These are phyloP conservation scores for Limanda limanda DNA, from an alignment of 2,113 vertebrate species.

Conservation along the genomic window DNA sequence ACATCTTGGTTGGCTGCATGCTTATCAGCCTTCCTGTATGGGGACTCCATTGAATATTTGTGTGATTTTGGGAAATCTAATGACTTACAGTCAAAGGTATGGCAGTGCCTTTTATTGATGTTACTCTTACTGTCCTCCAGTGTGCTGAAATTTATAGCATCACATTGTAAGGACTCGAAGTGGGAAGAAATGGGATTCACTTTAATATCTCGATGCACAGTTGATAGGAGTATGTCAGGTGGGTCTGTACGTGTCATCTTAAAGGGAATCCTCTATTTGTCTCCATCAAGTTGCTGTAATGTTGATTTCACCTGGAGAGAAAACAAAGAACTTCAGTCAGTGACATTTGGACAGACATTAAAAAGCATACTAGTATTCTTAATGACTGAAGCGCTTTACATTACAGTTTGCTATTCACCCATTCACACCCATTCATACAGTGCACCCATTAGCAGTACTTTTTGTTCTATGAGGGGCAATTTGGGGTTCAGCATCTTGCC, in stretches of 20 bases:
- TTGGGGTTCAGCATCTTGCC: too few species aligned
- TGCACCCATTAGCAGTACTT: too few species aligned
- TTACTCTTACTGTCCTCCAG: conserved; percentile 82
- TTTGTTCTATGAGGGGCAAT: too few species aligned
- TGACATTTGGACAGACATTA: not conserved
- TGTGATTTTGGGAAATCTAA: conserved; percentile 83
- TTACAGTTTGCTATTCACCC: too few species aligned
- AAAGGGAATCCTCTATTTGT: conserved; percentile 83
- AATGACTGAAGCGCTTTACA: too few species aligned
- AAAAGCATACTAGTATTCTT: not conserved
- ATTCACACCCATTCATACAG: too few species aligned
- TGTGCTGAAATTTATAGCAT: conserved; percentile 82
- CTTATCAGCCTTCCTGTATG: conserved; percentile 77
- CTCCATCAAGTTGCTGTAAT: conserved; percentile 87
- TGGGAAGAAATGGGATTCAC: conserved; percentile 84
- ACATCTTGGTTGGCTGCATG: conserved; percentile 77
- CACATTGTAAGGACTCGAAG: conserved; percentile 86
- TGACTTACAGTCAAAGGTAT: conserved; percentile 90
- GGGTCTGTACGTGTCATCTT: conserved; percentile 99
- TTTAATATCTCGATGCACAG: conserved; percentile 92
- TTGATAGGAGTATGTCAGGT: conserved; percentile 94
- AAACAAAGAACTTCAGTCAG: conserved; percentile 44
- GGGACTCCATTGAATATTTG: conserved; percentile 84
- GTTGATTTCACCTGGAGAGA: conserved; percentile 71
- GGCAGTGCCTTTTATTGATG: conserved; percentile 92